phyloP scores from a whole-genome alignment of 2,113 vertebrate genomes.

The Nyctibius bracteatus region DNA sequence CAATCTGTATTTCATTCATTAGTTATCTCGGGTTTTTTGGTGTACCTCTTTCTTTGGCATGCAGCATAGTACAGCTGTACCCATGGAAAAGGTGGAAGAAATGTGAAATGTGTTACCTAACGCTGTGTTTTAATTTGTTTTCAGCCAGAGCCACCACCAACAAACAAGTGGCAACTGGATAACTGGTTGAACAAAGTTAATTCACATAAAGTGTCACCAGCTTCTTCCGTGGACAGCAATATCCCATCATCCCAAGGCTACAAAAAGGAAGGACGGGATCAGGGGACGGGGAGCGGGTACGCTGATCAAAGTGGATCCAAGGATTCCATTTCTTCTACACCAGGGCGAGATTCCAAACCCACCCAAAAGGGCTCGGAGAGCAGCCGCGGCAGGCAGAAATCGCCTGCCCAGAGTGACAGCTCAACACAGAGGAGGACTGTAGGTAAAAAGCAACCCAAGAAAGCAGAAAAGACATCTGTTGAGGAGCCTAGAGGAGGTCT shows the following conservation, averaged over 20 bases:
- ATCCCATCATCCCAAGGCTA: constrained; percentile 87
- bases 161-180: constrained; percentile 98
- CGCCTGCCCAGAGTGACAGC: constrained; percentile 91
- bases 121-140: background rate
- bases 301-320: constrained; percentile 84
- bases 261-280: constrained; percentile 91
- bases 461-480: constrained; percentile 86
- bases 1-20: accelerated
- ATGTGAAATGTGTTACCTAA: background rate
- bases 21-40: background rate
- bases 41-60: background rate
- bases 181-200: constrained; percentile 98
- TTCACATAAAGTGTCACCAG: constrained; percentile 88
- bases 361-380: constrained; percentile 88
- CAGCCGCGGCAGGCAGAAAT: constrained; percentile 89
- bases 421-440: constrained; percentile 82
- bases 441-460: constrained; percentile 97
- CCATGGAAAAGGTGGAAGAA: background rate
- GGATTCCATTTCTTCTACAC: constrained; percentile 81
- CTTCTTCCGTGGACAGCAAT: constrained; percentile 92
- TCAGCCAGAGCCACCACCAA: constrained; percentile 90
- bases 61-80: background rate
- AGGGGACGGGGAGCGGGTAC: constrained; percentile 79
- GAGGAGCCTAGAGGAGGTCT: constrained; percentile 92
- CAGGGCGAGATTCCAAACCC: constrained; percentile 85